These are phyloP conservation scores for Silurus lanzhouensis DNA, from an alignment of 2,797 vertebrate species.

Conservation along the genomic window DNA sequence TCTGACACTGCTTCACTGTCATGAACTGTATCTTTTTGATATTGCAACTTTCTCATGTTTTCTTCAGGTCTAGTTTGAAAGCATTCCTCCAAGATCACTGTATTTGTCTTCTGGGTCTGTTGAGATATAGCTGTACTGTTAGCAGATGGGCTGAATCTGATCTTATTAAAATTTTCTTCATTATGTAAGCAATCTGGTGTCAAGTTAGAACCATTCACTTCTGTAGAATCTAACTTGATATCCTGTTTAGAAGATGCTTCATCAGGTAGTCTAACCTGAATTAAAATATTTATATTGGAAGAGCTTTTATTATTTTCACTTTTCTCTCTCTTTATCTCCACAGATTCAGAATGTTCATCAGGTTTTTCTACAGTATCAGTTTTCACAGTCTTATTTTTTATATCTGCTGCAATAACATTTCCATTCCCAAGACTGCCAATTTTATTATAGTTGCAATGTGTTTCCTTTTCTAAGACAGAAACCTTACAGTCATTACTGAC, in stretches of 20 bases:
- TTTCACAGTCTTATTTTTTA: slow-evolving; percentile 33
- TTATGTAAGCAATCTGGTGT: slow-evolving; percentile 19
- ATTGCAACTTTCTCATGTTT: slow-evolving; percentile 35
- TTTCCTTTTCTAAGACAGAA: slow-evolving; percentile 56
- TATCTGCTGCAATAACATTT: slow-evolving; percentile 19
- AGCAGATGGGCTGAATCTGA: slow-evolving; percentile 28
- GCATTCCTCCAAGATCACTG: slow-evolving; percentile 41
- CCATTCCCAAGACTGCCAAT: slow-evolving; percentile 11
- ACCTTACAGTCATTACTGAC: slow-evolving; percentile 65
- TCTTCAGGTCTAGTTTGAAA: slow-evolving; percentile 46
- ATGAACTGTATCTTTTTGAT: slow-evolving; percentile 49
- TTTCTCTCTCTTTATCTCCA: slow-evolving; percentile 4
- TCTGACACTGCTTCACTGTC: slow-evolving; percentile 27
- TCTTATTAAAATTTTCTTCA: slow-evolving; percentile 32
- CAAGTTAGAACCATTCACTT: not conserved
- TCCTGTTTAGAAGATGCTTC: slow-evolving; percentile 1
- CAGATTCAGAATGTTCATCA: slow-evolving; percentile 10
- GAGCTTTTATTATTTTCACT: slow-evolving; percentile 7
- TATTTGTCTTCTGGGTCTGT: slow-evolving; percentile 31
- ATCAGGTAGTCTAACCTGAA: slow-evolving; percentile 1
- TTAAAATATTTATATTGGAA: not conserved
- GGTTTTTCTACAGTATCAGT: slow-evolving; percentile 19
- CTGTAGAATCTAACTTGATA: slow-evolving; percentile 17
- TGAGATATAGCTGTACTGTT: slow-evolving; percentile 36
- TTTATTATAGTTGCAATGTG: slow-evolving; percentile 28